Evolutionary conservation across 2,797 vertebrate species (phyloP), one percentile per base, ranked within the genome.

Genomic region (Sebastes goodei): DNA sequence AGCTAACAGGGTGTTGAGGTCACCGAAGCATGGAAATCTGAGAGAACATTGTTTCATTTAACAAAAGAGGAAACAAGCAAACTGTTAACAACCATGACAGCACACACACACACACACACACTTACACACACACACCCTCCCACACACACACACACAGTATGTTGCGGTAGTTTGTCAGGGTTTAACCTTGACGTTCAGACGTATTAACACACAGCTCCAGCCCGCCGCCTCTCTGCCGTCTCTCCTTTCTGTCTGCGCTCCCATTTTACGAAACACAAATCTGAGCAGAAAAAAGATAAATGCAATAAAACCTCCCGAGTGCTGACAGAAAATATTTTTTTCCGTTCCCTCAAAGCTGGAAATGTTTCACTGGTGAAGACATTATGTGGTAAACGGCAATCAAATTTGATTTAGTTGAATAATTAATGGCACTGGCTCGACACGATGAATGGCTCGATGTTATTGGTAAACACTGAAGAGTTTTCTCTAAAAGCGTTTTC

Each of bases 131-230:
- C 67, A 32, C 52, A 62, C 33, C 1, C 71, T 12, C 57, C 23
- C 33, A 64, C 33, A 57, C 61, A 57, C 76, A 57, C 21, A 15
- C 53, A 67, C 74, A 60, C 64, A 35, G 62, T 52, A 20, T 6
- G 35, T 3, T 33, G 27, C 3, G 1, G 33, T 33, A 60, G 33
- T 6, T 42, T 52, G 49, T 71, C 53, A 23, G 75, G 63, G 63
- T 71, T 74, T 71, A 62, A 80, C 70, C 73, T 86, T 63, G 70
- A 75, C 12, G 7, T 17, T 15, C 56, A 71, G 53, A 61, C n/a
- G 6, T 74, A 52, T 78, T 72, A 77, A 69, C 62, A 21, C 32
- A 14, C 52, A 70, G 74, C 42, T 64, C 53, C 60, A 5, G 29
- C 32, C 46, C n/a, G 42, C 46, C 25, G 71, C 59, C 29, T 62